Evolutionary conservation across 1,140 invertebrate genomes (phyloP).

Genomic region (Lepeophtheirus salmonis): DNA sequence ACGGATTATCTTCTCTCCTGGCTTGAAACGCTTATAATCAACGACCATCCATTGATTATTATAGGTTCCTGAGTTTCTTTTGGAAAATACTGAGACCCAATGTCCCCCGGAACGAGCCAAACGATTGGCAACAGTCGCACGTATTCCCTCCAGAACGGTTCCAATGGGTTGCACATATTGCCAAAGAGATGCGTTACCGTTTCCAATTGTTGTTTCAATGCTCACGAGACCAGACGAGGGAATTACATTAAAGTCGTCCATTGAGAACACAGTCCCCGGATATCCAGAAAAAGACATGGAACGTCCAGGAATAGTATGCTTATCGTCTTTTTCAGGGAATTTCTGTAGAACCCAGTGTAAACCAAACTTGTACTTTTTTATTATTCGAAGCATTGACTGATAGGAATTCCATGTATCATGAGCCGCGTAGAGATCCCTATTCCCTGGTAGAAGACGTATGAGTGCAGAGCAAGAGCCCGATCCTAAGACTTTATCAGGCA

Average conservation of each 20-base stretch:
- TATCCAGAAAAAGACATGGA: constrained; percentile 65
- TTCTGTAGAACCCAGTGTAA: constrained; percentile 39
- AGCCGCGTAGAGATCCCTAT: constrained; percentile 37
- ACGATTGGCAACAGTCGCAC: constrained; percentile 66
- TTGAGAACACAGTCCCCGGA: constrained; percentile 61
- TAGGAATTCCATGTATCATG: constrained; percentile 52
- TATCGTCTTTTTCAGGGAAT: background rate
- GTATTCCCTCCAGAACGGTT: constrained; percentile 50
- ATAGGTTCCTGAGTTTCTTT: constrained; percentile 58
- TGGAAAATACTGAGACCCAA: constrained; percentile 43
- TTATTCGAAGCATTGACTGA: constrained; percentile 60
- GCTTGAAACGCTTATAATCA: constrained; percentile 44
- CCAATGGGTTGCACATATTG: constrained; percentile 34
- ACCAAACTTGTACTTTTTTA: constrained; percentile 71
- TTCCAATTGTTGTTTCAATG: constrained; percentile 52
- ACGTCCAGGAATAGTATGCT: constrained; percentile 39
- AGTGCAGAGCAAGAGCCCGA: constrained; percentile 38
- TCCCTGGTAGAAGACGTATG: constrained; percentile 37
- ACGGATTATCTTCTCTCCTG: constrained; percentile 25
- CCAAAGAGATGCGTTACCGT: constrained; percentile 42
- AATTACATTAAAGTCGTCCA: constrained; percentile 63
- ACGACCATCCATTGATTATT: constrained; percentile 74
- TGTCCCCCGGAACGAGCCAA: constrained; percentile 44
- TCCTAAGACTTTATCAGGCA: constrained; percentile 18
- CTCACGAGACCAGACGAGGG: constrained; percentile 41